Evolutionary conservation across 2,113 vertebrate species (phyloP).

Genomic region (Heterochromis multidens): DNA sequence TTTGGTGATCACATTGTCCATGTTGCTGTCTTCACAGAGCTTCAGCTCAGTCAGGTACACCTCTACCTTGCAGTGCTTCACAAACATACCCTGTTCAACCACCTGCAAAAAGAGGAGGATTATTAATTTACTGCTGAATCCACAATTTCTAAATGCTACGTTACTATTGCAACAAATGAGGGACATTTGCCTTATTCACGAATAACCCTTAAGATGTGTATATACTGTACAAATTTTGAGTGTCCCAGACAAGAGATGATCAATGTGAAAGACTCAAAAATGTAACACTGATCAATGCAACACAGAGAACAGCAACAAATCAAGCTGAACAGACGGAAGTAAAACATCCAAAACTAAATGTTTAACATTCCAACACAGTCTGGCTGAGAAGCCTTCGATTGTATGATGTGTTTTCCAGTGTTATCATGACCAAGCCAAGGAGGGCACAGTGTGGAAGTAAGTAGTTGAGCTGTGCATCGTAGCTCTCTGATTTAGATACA

Average conservation of each 20-base stretch:
- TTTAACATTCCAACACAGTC: neutral
- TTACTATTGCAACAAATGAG: neutral
- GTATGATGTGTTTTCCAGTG: neutral
- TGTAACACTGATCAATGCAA: neutral
- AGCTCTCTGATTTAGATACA: too few relatives aligned
- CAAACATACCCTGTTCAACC: constrained; percentile 99
- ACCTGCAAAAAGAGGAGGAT: constrained; percentile 75
- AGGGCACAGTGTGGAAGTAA: neutral
- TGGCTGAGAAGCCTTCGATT: neutral
- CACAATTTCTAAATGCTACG: neutral
- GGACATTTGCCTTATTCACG: neutral
- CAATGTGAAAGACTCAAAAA: neutral
- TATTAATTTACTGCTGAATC: neutral
- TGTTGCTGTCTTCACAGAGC: constrained; percentile 95
- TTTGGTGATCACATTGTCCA: constrained; percentile 92
- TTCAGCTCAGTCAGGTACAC: constrained; percentile 98
- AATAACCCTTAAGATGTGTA: neutral
- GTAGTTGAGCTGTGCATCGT: neutral
- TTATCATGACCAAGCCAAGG: neutral
- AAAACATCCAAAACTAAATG: neutral
- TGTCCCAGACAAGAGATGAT: neutral
- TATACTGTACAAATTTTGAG: neutral
- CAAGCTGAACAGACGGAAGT: neutral
- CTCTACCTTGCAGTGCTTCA: constrained; percentile 99
- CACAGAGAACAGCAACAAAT: neutral